These are phyloP conservation scores for Hypsopygia costalis DNA, from an alignment of 2,888 invertebrate species.

Conservation along the genomic window DNA sequence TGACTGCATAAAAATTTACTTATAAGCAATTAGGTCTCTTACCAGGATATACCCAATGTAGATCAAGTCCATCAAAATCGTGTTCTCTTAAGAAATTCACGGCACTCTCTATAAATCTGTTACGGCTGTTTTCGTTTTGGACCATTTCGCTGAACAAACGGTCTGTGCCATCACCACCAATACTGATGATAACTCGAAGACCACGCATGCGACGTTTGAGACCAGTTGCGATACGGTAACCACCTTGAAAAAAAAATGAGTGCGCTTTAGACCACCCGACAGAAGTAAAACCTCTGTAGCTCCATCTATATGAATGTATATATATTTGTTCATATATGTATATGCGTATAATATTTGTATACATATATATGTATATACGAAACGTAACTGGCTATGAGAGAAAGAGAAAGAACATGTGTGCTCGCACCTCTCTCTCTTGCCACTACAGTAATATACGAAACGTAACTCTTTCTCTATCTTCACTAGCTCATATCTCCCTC, in stretches of 20 bases:
- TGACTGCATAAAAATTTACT: not conserved
- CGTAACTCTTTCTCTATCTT: too few relatives aligned
- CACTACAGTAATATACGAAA: too few relatives aligned
- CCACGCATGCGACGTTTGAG: constrained; percentile 84
- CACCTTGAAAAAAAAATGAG: constrained; percentile 80
- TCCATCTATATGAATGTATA: too few relatives aligned
- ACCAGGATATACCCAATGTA: constrained; percentile 89
- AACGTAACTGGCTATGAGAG: too few relatives aligned
- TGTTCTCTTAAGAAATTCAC: constrained; percentile 83
- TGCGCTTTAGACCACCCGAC: too few relatives aligned
- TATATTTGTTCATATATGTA: too few relatives aligned
- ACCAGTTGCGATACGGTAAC: constrained; percentile 85
- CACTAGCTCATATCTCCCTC: too few relatives aligned
- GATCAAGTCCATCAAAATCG: constrained; percentile 90
- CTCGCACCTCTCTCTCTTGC: too few relatives aligned
- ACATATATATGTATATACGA: too few relatives aligned
- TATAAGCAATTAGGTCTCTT: constrained; percentile 7
- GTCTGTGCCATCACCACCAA: constrained; percentile 85
- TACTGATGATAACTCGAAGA: constrained; percentile 85
- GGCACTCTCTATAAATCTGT: constrained; percentile 83
- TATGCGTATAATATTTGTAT: too few relatives aligned
- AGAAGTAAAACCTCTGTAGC: too few relatives aligned
- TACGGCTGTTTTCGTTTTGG: constrained; percentile 71
- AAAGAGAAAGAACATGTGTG: too few relatives aligned
- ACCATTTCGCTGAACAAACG: constrained; percentile 83